Conservation (phyloP, 2,113 vertebrate species). For the Muntiacus muntjak region DNA sequence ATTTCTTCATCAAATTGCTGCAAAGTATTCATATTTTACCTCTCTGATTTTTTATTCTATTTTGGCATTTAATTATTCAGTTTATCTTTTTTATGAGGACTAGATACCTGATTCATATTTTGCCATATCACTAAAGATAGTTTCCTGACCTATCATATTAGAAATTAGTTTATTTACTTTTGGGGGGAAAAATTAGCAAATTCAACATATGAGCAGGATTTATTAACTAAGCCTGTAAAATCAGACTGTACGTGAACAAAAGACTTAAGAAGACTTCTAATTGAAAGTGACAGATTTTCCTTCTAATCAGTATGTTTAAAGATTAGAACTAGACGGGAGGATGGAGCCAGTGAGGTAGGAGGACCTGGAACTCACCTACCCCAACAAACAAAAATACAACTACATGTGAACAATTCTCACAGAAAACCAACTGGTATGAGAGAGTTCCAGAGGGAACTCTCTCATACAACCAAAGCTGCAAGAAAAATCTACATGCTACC, state of each 20-base stretch:
- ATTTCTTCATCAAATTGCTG: constrained; percentile 12
- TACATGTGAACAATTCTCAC: background rate
- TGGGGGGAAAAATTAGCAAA: constrained; percentile 1
- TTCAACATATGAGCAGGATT: background rate
- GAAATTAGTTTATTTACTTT: constrained; percentile 24
- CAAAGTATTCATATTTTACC: background rate
- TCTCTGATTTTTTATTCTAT: background rate
- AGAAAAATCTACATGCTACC: background rate
- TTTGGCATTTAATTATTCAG: background rate
- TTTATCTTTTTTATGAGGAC: background rate
- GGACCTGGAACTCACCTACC: background rate
- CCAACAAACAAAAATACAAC: background rate
- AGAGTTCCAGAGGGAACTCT: background rate
- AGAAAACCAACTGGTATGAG: background rate
- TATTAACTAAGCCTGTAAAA: background rate
- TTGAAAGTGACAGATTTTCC: background rate
- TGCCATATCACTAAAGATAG: background rate
- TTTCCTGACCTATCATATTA: constrained; percentile 1
- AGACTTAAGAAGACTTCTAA: background rate
- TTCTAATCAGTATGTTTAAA: background rate
- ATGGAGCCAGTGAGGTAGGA: background rate
- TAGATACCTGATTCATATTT: constrained; percentile 16
- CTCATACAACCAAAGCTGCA: background rate
- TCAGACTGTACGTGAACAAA: background rate
- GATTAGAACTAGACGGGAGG: background rate